Base-by-base conservation (phyloP, 2,797 vertebrate species). In the Enteromius fasciolatus region DNA sequence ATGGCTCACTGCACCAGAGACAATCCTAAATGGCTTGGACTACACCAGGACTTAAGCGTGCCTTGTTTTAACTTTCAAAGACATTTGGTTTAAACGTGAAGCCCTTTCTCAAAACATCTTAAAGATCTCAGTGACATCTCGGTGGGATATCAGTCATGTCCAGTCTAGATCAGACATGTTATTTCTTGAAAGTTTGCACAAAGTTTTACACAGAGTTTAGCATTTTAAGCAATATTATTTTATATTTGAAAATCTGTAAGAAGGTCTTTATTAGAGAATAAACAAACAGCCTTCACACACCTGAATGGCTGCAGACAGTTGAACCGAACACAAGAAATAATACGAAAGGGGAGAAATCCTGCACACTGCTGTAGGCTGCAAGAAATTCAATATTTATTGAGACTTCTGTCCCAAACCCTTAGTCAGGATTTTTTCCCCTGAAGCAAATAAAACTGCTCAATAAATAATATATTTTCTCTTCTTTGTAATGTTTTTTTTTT, bases 161-260 rank as follows among this genome's bases (percentile, higher is more conserved):
- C 41, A 66, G 28, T 70, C 5, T 69, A 54, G 50, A 31, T 31
- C 28, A 31, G 28, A 31, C 28, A 64, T 6, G 17, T 52, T 75
- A 18, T 52, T 74, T 28, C 15, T 17, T 66, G 8, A 54, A 76
- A n/a, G 61, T 76, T 17, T 82, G 33, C 61, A 81, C 67, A 63
- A 69, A 14, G 10, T 28, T 80, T 70, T 80, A 10, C 63, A 23
- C 20, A 64, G 44, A 75, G 70, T 44, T 63, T 52, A 44, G 44
- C 50, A 5, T 63, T 39, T 25, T 25, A 50, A 64, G 79, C 79
- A 81, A 73, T 64, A 81, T 74, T 73, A 50, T 44, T 81, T 50
- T 33, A 64, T 64, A 80, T 72, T 8, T 72, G 4, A 72, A 72
- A 61, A 63, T 72, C 25, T 63, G 7, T 59, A 80, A 59, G 57